Conservation (phyloP, 2,797 vertebrate genomes). For the Limnodromus scolopaceus region DNA sequence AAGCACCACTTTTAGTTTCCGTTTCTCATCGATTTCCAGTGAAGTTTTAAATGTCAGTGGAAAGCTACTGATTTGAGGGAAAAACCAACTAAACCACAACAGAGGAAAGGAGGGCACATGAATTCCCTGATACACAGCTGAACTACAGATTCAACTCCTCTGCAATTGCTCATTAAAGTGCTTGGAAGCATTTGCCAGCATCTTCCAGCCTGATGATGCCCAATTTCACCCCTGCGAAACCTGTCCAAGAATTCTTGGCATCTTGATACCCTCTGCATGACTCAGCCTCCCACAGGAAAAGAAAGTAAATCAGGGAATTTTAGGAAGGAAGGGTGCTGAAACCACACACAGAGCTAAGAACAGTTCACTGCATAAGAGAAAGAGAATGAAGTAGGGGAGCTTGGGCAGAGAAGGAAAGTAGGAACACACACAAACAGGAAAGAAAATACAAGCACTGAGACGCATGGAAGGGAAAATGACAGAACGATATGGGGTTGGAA, state of each 20-base stretch:
- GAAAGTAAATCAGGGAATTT: neutral
- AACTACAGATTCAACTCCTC: neutral
- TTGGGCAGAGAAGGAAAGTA: neutral
- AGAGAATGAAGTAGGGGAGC: neutral
- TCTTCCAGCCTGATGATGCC: neutral
- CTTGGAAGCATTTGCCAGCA: neutral
- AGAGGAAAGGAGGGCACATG: neutral
- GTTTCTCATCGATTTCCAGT: neutral
- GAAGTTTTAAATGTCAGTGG: neutral
- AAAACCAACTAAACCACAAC: neutral
- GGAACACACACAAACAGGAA: neutral
- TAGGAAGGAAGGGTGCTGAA: neutral
- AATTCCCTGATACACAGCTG: neutral
- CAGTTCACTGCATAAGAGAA: neutral
- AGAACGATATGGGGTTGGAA: too few relatives aligned
- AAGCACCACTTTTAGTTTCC: neutral
- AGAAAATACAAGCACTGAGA: neutral
- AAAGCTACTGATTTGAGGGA: neutral
- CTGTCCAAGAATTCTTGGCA: neutral
- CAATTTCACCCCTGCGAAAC: neutral
- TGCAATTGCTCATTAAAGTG: neutral
- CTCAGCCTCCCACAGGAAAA: constrained; percentile 14
- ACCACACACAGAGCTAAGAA: neutral
- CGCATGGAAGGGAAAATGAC: neutral
- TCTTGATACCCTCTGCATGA: neutral